Evolutionary conservation across 2,888 invertebrate genomes (phyloP), one percentile per base, ranked within the genome.

Genomic region (Apocheima hispidaria): DNA sequence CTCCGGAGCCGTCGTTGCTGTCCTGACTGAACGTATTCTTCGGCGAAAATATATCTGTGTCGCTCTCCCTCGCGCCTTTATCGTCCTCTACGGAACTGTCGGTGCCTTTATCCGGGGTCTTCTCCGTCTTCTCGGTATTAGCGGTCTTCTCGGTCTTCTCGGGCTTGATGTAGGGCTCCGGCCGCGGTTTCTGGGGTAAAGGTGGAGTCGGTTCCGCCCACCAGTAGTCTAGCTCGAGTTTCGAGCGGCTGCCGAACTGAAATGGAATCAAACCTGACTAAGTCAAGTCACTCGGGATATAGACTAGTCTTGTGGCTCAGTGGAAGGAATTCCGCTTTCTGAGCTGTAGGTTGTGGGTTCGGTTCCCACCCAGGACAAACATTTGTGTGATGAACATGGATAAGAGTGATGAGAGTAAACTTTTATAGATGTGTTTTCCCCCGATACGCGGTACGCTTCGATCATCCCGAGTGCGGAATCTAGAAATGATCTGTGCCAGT

Each of bases 161-260:
- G 1, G 65, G 60, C 43, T 77, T 77, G n/a, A 40, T 14, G 3
- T 63, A 63, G 2, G 63, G 62, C 57, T 71, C 79, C n/a, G 36
- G 21, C 48, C 63, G 70, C 35, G 68, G 61, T 7, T 72, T 75
- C 49, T 70, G 70, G 0, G 79, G 79, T 30, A 92, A 70, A 0
- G 93, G 92, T 0, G 88, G 82, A 0, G 88, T 84, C 0, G 92
- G 83, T 53, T 94, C 94, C 46, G 95, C 94, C 96, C 96, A 97
- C 94, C 95, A 96, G 83, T 97, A 97, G 82, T 97, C 96, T 21
- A 97, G 83, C 59, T 95, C 94, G 28, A 97, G 84, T 83, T 95
- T 96, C 0, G 96, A 96, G 63, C 97, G 95, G 58, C 93, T 92
- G 14, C 96, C 96, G 83, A 95, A 96, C 96, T 96, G 78, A 36